phyloP scores from a whole-genome alignment of 2,113 vertebrate species.

The Pyrgilauda ruficollis region DNA sequence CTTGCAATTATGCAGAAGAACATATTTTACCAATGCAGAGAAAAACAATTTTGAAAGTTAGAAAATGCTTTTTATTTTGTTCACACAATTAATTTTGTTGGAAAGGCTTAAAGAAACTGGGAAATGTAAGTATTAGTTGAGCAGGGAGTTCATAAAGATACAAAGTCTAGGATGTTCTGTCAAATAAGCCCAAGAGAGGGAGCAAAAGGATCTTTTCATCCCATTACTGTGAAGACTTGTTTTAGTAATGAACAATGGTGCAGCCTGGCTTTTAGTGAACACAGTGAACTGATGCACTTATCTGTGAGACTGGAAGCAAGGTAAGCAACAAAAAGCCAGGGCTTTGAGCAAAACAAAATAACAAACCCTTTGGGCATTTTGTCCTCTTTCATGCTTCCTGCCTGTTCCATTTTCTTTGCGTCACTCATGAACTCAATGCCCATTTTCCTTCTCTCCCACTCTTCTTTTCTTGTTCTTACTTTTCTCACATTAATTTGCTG shows the following conservation, averaged over 20 bases:
- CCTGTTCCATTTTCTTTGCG: constrained; percentile 72
- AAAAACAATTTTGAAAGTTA: neutral
- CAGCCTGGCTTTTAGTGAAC: constrained; percentile 38
- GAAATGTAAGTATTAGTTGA: constrained; percentile 56
- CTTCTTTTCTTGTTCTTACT: constrained; percentile 80
- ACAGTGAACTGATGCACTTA: constrained; percentile 26
- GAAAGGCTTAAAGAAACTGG: constrained; percentile 30
- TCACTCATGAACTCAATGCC: constrained; percentile 84
- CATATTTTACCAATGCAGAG: neutral
- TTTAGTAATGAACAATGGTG: constrained; percentile 59
- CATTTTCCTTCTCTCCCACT: constrained; percentile 84
- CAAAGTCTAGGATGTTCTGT: constrained; percentile 30
- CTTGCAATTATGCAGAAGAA: neutral
- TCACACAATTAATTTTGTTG: neutral
- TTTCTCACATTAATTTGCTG: constrained; percentile 80
- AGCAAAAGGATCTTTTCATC: neutral
- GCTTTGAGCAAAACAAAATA: constrained; percentile 57
- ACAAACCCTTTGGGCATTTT: constrained; percentile 78
- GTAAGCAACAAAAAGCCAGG: constrained; percentile 60
- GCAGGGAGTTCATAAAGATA: constrained; percentile 56
- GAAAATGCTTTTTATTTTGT: neutral
- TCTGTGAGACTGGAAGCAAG: constrained; percentile 63
- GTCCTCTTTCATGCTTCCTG: constrained; percentile 74
- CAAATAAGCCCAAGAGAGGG: constrained; percentile 46
- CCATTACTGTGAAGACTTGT: neutral